phyloP scores from a whole-genome alignment of 92 coral and sea anemone genomes.

The Phenganax marumi region DNA sequence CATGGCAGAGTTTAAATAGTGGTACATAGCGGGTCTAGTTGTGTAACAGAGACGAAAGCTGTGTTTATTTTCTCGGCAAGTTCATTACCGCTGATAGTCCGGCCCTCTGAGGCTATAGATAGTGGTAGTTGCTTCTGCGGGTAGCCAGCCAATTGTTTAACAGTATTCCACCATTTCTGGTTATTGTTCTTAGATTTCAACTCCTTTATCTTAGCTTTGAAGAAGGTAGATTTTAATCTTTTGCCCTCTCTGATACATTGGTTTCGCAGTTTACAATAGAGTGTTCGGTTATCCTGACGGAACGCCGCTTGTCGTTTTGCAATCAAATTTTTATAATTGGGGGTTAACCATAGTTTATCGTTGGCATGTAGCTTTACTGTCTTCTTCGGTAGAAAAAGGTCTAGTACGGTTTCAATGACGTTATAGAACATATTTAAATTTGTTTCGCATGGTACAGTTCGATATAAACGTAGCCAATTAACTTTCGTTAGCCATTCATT shows the following conservation, averaged over 20 bases:
- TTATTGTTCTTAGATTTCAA: background rate
- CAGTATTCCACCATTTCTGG: conserved; percentile 4
- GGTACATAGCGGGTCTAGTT: conserved; percentile 8
- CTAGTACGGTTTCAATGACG: too few relatives aligned
- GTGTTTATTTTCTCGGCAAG: conserved; percentile 27
- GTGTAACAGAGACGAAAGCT: conserved; percentile 34
- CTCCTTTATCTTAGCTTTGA: background rate
- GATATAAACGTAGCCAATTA: too few relatives aligned
- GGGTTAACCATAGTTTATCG: background rate
- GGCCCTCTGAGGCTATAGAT: background rate
- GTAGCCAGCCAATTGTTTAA: background rate
- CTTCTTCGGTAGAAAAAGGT: background rate
- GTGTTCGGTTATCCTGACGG: background rate
- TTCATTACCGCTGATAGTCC: background rate
- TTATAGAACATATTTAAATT: background rate
- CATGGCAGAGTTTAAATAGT: too few relatives aligned
- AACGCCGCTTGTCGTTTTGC: background rate
- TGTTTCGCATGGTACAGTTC: background rate
- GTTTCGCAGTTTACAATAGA: background rate
- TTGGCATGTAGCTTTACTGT: too few relatives aligned
- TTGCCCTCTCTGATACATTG: background rate
- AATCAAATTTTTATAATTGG: too few relatives aligned
- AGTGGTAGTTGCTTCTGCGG: background rate
- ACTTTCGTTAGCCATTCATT: too few relatives aligned
- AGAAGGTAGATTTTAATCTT: background rate